Conservation (phyloP, 2,797 vertebrate genomes). For the Lepus oiostolus region DNA sequence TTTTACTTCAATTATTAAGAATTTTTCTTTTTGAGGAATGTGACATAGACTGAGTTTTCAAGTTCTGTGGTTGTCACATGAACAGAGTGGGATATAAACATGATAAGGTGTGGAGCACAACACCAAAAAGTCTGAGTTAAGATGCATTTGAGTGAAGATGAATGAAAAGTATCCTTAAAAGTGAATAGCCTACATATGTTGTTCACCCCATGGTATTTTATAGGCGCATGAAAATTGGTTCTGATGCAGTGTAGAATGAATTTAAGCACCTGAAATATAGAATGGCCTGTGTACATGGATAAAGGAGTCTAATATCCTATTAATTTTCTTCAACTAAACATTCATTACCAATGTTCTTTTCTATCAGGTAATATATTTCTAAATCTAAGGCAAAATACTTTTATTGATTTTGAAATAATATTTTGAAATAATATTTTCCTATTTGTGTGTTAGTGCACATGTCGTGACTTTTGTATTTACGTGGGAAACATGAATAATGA, state of each 20-base stretch:
- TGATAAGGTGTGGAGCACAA: background rate
- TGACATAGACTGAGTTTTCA: constrained; percentile 35
- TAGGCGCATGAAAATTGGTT: constrained; percentile 83
- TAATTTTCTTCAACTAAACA: constrained; percentile 75
- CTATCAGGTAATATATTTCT: constrained; percentile 61
- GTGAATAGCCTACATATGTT: background rate
- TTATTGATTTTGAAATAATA: constrained; percentile 82
- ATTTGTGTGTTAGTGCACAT: background rate
- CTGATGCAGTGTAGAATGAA: constrained; percentile 61
- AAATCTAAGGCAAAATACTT: constrained; percentile 73
- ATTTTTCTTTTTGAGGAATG: constrained; percentile 50
- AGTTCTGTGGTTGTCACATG: background rate
- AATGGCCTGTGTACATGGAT: constrained; percentile 76
- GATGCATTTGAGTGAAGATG: background rate
- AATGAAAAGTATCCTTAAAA: constrained; percentile 33
- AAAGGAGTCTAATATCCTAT: constrained; percentile 78
- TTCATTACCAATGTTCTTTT: constrained; percentile 66
- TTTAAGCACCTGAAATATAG: constrained; percentile 84
- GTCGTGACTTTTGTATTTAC: background rate
- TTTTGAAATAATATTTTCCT: constrained; percentile 79
- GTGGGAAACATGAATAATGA: constrained; percentile 20
- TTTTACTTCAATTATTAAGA: background rate
- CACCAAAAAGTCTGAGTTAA: constrained; percentile 24
- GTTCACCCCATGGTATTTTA: constrained; percentile 78
- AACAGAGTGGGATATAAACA: background rate